phyloP scores from a whole-genome alignment of 2,888 invertebrate species.

The Sepioteuthis lessoniana region DNA sequence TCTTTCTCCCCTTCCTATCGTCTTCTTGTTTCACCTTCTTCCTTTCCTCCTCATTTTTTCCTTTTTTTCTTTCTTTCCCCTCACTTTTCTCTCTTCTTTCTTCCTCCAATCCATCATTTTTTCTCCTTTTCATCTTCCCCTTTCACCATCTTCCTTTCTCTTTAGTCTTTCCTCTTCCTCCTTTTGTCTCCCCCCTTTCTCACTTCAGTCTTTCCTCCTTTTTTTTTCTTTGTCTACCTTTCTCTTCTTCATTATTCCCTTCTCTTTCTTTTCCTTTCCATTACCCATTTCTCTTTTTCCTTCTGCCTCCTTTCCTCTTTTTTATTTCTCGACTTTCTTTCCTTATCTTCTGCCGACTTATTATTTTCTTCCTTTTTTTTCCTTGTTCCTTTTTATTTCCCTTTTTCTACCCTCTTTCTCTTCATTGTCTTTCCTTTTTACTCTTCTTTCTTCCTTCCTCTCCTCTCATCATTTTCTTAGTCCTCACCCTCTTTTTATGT shows the following conservation, averaged over 20 bases:
- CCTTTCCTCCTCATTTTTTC: neutral
- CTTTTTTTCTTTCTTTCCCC: neutral
- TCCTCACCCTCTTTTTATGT: too few relatives aligned
- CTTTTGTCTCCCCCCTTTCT: neutral
- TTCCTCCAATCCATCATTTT: neutral
- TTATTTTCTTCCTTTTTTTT: neutral
- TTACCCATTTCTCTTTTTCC: too few relatives aligned
- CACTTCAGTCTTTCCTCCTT: neutral
- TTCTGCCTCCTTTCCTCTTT: neutral
- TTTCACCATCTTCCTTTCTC: too few relatives aligned
- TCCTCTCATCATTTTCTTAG: too few relatives aligned
- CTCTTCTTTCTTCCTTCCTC: too few relatives aligned
- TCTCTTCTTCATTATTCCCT: too few relatives aligned
- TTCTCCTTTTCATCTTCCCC: neutral
- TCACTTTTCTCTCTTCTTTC: neutral
- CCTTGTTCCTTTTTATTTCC: neutral
- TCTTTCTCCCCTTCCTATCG: neutral
- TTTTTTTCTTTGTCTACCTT: neutral
- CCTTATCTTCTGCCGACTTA: too few relatives aligned
- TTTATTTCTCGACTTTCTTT: too few relatives aligned
- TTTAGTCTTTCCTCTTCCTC: neutral
- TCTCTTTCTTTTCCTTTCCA: neutral
- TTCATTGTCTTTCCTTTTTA: too few relatives aligned
- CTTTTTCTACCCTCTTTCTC: too few relatives aligned
- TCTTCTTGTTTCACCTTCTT: neutral